Evolutionary conservation across 1,140 invertebrate genomes (phyloP), one percentile per base, ranked within the genome.

Genomic region (Psilanteris sp.): DNA sequence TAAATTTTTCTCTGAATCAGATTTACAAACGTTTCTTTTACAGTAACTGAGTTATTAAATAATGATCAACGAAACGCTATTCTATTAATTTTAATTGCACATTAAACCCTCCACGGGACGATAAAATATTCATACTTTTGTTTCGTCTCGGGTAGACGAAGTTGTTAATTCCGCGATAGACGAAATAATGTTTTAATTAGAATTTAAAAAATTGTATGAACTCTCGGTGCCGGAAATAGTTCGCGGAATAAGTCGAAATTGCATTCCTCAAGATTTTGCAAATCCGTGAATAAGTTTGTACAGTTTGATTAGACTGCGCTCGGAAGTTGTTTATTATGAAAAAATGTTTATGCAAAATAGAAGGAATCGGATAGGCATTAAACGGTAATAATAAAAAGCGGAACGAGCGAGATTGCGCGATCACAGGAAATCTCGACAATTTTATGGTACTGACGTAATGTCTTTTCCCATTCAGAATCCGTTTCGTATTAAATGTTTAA

Each of bases 121-220:
- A 59, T 59, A 43, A 59, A 70, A 70, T 59, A 59, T 59, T 70
- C 43, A 68, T 10, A 59, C 43, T 52, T 59, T 70, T 43, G 54
- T 70, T 67, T 67, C 50, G 5, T 14, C 8, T 11, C 14, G 11
- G n/a, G 11, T 18, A 6, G 9, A 27, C 22, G 14, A 39, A 29
- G 22, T 16, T 22, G 39, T 39, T 68, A 55, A 68, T 68, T 41
- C 15, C 13, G 9, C 26, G 50, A 46, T 50, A 34, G 31, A 22
- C 39, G 36, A 48, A 9, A 22, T 10, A 13, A 3, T 14, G 13
- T 67, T 54, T 54, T 55, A 67, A 55, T 67, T 37, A 67, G 27
- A 67, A 37, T 41, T 44, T 24, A 37, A 67, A 67, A 55, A 55
- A 20, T 20, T 15, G 8, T 10, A 27, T 24, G 15, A 50, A 62